A percentile compares a stretch with the other conserved stretches of the same genome.
Evolutionary conservation across 1,140 invertebrate genomes (phyloP).

Genomic region (Danaus melanippus): DNA sequence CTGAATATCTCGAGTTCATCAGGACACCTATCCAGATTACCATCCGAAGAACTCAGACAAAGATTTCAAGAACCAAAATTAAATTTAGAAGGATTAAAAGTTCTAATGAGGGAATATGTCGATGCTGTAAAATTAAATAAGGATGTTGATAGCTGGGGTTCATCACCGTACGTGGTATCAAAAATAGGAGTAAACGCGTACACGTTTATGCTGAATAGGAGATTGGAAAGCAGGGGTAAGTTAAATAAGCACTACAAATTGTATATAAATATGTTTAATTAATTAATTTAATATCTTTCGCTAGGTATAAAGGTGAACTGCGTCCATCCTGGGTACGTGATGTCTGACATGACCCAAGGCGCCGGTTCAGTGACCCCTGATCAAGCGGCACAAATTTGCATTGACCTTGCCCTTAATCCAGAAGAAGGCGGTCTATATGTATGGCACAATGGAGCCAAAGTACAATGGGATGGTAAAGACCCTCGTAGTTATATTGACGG

Average conservation of each 20-base stretch:
- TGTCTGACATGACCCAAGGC: constrained; percentile 82
- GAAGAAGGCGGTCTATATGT: constrained; percentile 34
- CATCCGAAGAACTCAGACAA: constrained; percentile 69
- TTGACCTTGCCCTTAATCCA: constrained; percentile 29
- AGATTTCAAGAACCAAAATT: constrained; percentile 70
- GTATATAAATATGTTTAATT: constrained; percentile 24
- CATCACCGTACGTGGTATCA: constrained; percentile 75
- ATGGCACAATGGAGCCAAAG: constrained; percentile 43
- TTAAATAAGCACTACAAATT: constrained; percentile 54
- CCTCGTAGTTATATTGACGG: constrained; percentile 53
- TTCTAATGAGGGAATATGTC: constrained; percentile 78
- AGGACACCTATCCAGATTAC: constrained; percentile 75
- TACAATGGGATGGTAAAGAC: constrained; percentile 53
- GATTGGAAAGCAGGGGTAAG: constrained; percentile 38
- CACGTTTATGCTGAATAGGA: constrained; percentile 49
- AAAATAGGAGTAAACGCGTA: constrained; percentile 79
- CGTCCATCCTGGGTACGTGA: constrained; percentile 80
- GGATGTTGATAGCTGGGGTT: constrained; percentile 70
- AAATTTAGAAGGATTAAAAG: constrained; percentile 72
- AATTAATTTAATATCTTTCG: constrained; percentile 23
- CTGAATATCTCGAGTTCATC: constrained; percentile 82
- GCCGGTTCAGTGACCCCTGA: constrained; percentile 77
- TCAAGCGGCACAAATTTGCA: constrained; percentile 63
- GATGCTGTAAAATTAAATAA: constrained; percentile 47
- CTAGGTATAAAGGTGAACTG: constrained; percentile 76